Conservation (phyloP, 1,140 invertebrate genomes). For the Thereuonema tuberculata region DNA sequence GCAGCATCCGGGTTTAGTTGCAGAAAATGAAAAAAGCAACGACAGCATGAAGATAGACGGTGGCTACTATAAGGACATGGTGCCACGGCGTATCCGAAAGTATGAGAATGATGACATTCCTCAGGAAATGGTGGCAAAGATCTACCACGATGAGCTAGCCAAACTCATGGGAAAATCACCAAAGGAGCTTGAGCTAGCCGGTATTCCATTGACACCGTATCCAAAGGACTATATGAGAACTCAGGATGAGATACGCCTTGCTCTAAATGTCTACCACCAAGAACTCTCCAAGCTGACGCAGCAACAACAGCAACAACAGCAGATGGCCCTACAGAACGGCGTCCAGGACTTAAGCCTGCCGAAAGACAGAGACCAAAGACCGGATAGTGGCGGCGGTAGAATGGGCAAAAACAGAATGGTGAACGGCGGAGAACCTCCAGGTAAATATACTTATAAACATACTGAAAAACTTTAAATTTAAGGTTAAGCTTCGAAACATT, state of each 20-base stretch:
- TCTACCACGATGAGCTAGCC: slow-evolving; percentile 90
- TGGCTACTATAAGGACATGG: neutral
- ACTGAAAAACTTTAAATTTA: too few relatives aligned
- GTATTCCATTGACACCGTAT: slow-evolving; percentile 29
- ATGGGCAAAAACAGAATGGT: neutral
- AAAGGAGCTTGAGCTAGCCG: slow-evolving; percentile 42
- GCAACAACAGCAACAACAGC: slow-evolving; percentile 27
- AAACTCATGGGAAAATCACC: slow-evolving; percentile 72
- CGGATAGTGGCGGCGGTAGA: neutral
- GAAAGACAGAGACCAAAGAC: slow-evolving; percentile 15
- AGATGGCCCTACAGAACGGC: slow-evolving; percentile 51
- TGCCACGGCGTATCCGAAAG: slow-evolving; percentile 50
- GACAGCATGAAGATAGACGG: slow-evolving; percentile 7
- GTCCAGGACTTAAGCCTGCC: slow-evolving; percentile 73
- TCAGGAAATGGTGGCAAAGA: slow-evolving; percentile 89
- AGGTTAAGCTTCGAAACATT: too few relatives aligned
- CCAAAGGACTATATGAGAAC: slow-evolving; percentile 36
- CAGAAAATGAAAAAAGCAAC: neutral
- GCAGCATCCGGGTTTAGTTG: slow-evolving; percentile 15
- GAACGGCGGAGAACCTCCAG: neutral
- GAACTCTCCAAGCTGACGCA: slow-evolving; percentile 66
- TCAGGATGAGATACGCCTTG: slow-evolving; percentile 73
- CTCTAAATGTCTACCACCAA: slow-evolving; percentile 77
- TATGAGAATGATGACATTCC: slow-evolving; percentile 89
- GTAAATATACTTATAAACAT: too few relatives aligned